Evolutionary conservation across 2,113 vertebrate genomes (phyloP).

Genomic region (Strix aluco): DNA sequence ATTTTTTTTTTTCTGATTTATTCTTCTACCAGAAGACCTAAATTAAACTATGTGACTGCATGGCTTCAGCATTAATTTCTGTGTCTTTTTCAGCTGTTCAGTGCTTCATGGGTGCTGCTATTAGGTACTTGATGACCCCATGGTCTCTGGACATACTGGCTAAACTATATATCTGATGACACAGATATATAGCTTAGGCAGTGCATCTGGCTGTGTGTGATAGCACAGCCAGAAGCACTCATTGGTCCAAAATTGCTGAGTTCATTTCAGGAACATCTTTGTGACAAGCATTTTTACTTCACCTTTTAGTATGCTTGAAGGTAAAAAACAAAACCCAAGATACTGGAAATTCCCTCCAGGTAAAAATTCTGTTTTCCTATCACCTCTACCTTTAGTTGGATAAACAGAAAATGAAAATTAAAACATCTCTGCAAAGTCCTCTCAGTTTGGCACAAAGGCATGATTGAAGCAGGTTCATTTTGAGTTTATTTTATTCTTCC

Average conservation of each 20-base stretch:
- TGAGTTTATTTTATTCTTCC: not conserved
- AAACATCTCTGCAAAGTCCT: not conserved
- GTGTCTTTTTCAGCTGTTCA: not conserved
- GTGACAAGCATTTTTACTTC: not conserved
- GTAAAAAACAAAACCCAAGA: not conserved
- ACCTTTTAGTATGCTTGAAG: not conserved
- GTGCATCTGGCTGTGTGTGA: not conserved
- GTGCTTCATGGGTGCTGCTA: not conserved
- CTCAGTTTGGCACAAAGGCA: not conserved
- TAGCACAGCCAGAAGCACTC: not conserved
- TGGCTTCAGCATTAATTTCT: not conserved
- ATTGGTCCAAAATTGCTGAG: not conserved
- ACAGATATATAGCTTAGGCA: not conserved
- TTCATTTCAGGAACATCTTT: not conserved
- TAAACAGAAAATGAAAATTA: not conserved
- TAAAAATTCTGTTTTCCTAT: not conserved
- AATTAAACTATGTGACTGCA: not conserved
- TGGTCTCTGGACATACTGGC: not conserved
- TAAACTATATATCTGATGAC: not conserved
- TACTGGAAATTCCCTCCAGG: not conserved
- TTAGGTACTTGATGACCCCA: not conserved
- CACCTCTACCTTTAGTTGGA: not conserved
- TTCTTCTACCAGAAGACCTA: not conserved
- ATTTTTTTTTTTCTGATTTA: too few species aligned
- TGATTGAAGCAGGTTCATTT: not conserved